Base-by-base conservation (phyloP, 1,140 invertebrate species). In the Drosophila tsacasi region DNA sequence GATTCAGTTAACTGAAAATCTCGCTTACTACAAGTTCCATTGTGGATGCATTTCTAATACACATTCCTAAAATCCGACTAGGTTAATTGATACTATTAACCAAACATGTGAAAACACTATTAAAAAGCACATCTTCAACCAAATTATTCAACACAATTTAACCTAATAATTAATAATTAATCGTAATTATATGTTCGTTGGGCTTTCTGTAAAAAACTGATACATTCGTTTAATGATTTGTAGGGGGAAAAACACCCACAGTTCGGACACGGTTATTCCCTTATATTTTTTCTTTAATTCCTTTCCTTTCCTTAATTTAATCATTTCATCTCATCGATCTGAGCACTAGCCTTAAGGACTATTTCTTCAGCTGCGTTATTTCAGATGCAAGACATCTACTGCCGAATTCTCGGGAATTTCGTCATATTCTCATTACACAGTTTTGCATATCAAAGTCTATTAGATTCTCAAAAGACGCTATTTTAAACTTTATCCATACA, bases 381-480 rank as follows among this genome's bases (percentile, higher is more conserved):
- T 21, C 19, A 35, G 30, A 35, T 54, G 50, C 30, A 37, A 55
- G 7, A 55, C 21, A 10, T 39, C 21, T 39, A 55, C 19, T 55
- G 21, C 54, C 17, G 52, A 49, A 35, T 67, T 42, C 10, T 30
- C 17, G 12, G 30, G 15, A 25, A 12, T 44, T 9, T 44, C 15
- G 10, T 32, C 5, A n/a, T 19, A 5, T 25, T 25, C 27, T 40
- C 27, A 65, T 44, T 25, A 42, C 4, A 4, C 59, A 25, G 30
- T 25, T 62, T 52, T 62, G 44, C 19, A 40, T 64, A 13, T 66
- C 13, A 61, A 63, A 46, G 35, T 58, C 23, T 58, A 40, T 55
- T 37, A 55, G 21, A 55, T 55, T 55, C 52, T 37, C 52, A 55
- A 55, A 55, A 25, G 21, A 42, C 23, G 37, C 25, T 27, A 44